phyloP scores from a whole-genome alignment of 2,113 vertebrate genomes.

The Irena cyanogastra region DNA sequence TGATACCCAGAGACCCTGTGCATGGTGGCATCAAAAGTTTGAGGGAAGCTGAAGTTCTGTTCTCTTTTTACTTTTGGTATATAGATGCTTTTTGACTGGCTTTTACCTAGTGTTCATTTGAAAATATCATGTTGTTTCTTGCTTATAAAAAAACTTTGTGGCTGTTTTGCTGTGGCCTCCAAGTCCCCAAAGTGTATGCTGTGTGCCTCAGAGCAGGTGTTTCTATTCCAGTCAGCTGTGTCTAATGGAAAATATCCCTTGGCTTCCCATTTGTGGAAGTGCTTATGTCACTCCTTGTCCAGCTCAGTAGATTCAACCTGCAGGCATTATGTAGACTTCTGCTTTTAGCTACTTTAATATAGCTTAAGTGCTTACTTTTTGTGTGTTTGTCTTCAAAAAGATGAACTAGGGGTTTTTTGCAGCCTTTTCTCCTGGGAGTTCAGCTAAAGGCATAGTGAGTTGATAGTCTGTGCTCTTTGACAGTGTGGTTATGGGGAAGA shows the following conservation, averaged over 20 bases:
- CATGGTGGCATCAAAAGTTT: background rate
- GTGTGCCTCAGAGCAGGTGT: background rate
- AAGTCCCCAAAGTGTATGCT: background rate
- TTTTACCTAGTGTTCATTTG: background rate
- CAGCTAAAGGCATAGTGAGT: background rate
- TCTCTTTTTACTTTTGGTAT: background rate
- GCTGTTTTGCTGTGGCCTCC: background rate
- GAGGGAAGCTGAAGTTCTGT: background rate
- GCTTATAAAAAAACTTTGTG: background rate
- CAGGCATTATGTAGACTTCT: background rate
- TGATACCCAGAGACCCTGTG: background rate
- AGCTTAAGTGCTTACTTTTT: background rate
- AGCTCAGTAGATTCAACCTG: background rate
- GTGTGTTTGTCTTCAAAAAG: background rate
- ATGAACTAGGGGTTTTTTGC: background rate
- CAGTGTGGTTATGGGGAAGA: background rate
- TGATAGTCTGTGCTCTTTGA: background rate
- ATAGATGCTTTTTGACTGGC: background rate
- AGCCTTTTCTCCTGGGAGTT: background rate
- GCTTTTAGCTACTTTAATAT: background rate
- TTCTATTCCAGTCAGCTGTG: background rate
- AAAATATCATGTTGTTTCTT: background rate
- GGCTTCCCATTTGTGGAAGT: background rate
- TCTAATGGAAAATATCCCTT: background rate
- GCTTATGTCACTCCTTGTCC: background rate